These are phyloP conservation scores for Thymallus thymallus DNA, from an alignment of 2,113 vertebrate genomes.

Conservation along the genomic window DNA sequence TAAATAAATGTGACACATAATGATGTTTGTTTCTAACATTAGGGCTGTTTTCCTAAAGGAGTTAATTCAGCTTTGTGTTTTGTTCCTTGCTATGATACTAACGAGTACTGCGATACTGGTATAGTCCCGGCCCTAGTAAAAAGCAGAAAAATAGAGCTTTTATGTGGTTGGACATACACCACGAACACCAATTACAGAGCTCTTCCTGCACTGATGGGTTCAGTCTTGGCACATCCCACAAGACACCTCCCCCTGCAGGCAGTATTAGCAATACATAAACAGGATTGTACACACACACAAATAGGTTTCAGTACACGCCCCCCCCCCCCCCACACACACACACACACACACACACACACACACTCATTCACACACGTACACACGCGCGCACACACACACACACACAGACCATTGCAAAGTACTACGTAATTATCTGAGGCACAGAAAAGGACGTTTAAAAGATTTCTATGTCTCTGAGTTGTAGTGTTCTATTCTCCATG, in stretches of 20 bases:
- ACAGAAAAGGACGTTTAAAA: background rate
- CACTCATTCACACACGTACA: background rate
- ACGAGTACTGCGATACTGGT: too few relatives aligned
- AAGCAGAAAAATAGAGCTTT: background rate
- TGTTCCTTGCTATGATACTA: too few relatives aligned
- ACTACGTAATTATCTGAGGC: background rate
- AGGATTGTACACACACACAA: conserved; percentile 1
- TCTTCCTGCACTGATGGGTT: conserved; percentile 26
- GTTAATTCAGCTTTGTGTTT: too few relatives aligned
- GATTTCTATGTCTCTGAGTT: background rate
- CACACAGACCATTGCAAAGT: background rate
- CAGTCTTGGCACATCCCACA: conserved; percentile 28
- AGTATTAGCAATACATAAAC: conserved; percentile 14
- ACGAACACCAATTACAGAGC: conserved; percentile 28
- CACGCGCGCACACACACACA: background rate
- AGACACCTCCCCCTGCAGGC: conserved; percentile 18
- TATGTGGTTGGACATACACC: conserved; percentile 8
- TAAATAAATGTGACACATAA: too few relatives aligned
- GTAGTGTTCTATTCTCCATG: too few relatives aligned
- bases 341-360: background rate
- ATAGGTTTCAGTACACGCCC: background rate
- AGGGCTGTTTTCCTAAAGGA: too few relatives aligned
- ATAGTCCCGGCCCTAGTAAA: too few relatives aligned
- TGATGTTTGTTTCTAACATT: too few relatives aligned
- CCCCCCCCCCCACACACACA: background rate